Conservation (phyloP, 2,888 invertebrate species). For the Pristionchus japonicus region DNA sequence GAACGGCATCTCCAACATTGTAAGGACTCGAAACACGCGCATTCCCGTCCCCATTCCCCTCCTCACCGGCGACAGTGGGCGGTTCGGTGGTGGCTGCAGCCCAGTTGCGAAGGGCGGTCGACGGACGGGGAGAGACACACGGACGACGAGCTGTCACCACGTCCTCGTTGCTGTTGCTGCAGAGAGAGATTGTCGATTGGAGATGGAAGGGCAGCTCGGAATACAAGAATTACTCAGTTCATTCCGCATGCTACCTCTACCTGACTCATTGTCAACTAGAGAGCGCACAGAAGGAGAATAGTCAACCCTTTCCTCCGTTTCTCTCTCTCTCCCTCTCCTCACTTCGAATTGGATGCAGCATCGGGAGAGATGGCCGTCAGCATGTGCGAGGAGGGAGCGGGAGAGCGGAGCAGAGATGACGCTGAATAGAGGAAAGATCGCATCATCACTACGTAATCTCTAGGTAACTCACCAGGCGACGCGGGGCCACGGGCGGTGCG, state of each 20-base stretch:
- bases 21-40: too few species aligned
- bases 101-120: background rate
- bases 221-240: too few species aligned
- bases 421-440: background rate
- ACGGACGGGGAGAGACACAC: background rate
- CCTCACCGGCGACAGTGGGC: constrained; percentile 1
- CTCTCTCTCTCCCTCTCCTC: background rate
- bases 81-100: background rate
- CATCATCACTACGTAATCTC: background rate
- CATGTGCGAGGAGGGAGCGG: background rate
- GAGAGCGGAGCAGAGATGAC: background rate
- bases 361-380: constrained; percentile 12
- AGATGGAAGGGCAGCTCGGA: background rate
- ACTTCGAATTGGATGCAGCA: constrained; percentile 1
- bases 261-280: too few species aligned
- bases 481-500: background rate
- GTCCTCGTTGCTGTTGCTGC: constrained; percentile 22
- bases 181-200: background rate
- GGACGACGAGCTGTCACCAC: background rate
- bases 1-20: background rate
- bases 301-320: too few species aligned
- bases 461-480: constrained; percentile 24
- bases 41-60: background rate
- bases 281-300: background rate
- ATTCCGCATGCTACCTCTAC: too few species aligned